Percentiles rank a stretch among this genome's conserved stretches.
Evolutionary conservation across 2,888 invertebrate species (phyloP).

Genomic region (Imbricaverruca yamaguchii): DNA sequence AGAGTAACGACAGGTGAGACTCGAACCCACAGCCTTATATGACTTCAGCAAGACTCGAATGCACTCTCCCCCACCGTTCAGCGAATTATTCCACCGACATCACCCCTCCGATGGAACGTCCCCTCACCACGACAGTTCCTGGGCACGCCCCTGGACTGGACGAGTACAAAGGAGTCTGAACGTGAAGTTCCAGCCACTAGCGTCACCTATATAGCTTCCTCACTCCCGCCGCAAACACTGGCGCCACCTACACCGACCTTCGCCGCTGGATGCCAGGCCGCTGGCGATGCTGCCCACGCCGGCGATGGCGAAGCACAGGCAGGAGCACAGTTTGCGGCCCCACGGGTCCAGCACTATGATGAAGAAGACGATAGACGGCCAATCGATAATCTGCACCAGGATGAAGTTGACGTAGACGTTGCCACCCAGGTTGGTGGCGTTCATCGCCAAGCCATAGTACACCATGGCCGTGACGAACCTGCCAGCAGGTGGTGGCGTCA

Average conservation of each 20-base stretch:
- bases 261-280: background rate
- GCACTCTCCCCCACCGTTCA: too few relatives aligned
- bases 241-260: background rate
- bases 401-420: conserved; percentile 27
- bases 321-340: conserved; percentile 53
- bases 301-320: background rate
- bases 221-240: too few relatives aligned
- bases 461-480: conserved; percentile 27
- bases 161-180: too few relatives aligned
- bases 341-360: conserved; percentile 57
- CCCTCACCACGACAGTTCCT: too few relatives aligned
- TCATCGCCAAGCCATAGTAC: conserved; percentile 27
- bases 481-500: background rate
- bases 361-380: conserved; percentile 55
- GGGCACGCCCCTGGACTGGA: too few relatives aligned
- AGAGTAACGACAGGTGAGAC: too few relatives aligned
- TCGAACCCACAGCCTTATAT: too few relatives aligned
- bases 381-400: conserved; percentile 33
- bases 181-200: too few relatives aligned
- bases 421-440: conserved; percentile 23
- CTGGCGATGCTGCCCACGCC: background rate
- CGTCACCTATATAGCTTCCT: too few relatives aligned
- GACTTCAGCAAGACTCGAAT: too few relatives aligned
- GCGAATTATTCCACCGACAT: too few relatives aligned
- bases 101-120: too few relatives aligned